These are phyloP conservation scores for Athalia circularis DNA, from an alignment of 2,888 invertebrate species.

Conservation along the genomic window DNA sequence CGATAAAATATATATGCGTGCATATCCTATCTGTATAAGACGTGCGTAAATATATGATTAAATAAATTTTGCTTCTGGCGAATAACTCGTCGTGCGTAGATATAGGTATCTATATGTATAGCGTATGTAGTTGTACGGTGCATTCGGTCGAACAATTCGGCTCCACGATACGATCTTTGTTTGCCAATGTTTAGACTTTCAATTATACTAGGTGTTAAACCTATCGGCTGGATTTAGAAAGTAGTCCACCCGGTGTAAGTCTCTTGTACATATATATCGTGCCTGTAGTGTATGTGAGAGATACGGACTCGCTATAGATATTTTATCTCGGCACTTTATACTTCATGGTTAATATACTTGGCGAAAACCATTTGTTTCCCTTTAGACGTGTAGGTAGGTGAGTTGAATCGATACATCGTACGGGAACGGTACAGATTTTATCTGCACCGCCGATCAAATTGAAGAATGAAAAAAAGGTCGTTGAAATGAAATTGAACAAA, in stretches of 20 bases:
- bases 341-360: too few species aligned
- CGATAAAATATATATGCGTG: neutral
- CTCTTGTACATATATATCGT: conserved; percentile 1
- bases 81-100: conserved; percentile 3
- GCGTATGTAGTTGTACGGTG: neutral
- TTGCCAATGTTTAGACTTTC: conserved; percentile 45
- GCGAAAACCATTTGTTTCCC: neutral
- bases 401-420: neutral
- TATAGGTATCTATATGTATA: neutral
- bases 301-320: neutral
- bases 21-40: neutral
- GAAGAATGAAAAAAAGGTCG: neutral
- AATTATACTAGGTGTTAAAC: conserved; percentile 43
- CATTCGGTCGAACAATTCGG: conserved; percentile 40
- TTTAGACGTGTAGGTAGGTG: neutral
- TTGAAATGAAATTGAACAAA: neutral
- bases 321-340: too few species aligned
- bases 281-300: neutral
- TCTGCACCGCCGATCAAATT: neutral
- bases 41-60: neutral
- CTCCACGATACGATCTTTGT: conserved; percentile 37
- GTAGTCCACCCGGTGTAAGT: conserved; percentile 12
- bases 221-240: conserved; percentile 43
- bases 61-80: neutral
- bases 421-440: neutral